Evolutionary conservation across 2,113 vertebrate genomes (phyloP).

Genomic region (Diadophis punctatus): DNA sequence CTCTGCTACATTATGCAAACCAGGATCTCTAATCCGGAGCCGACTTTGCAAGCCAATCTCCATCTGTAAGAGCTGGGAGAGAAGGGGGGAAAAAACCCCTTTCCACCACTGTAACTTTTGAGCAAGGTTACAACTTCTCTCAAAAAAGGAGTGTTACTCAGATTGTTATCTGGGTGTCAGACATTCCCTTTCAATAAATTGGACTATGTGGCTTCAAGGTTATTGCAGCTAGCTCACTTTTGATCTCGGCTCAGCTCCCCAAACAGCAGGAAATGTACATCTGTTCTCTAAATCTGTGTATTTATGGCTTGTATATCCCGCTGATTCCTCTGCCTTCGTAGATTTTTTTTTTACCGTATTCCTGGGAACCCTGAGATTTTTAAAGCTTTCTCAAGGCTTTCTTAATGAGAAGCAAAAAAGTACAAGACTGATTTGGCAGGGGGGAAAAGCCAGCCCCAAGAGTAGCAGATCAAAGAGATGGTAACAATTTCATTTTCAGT

Average conservation of each 20-base stretch:
- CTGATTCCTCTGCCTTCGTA: neutral
- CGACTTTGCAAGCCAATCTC: neutral
- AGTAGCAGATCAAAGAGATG: neutral
- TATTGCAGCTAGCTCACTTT: neutral
- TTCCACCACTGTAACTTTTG: neutral
- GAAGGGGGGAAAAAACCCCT: neutral
- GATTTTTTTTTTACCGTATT: neutral
- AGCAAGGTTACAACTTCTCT: neutral
- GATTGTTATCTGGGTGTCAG: neutral
- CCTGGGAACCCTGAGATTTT: neutral
- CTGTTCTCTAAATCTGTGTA: neutral
- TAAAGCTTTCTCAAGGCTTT: neutral
- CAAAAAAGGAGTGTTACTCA: neutral
- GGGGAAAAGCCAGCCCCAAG: neutral
- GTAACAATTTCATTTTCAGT: neutral
- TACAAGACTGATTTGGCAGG: neutral
- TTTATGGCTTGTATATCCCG: neutral
- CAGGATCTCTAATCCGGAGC: neutral
- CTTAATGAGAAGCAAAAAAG: neutral
- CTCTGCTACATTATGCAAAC: neutral
- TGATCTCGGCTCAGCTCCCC: neutral
- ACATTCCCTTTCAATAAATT: neutral
- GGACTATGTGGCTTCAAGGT: neutral
- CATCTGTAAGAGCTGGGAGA: neutral
- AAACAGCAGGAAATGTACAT: neutral